Evolutionary conservation across 2,797 vertebrate species (phyloP), one percentile per base, ranked within the genome.

Genomic region (Argyrosomus regius): DNA sequence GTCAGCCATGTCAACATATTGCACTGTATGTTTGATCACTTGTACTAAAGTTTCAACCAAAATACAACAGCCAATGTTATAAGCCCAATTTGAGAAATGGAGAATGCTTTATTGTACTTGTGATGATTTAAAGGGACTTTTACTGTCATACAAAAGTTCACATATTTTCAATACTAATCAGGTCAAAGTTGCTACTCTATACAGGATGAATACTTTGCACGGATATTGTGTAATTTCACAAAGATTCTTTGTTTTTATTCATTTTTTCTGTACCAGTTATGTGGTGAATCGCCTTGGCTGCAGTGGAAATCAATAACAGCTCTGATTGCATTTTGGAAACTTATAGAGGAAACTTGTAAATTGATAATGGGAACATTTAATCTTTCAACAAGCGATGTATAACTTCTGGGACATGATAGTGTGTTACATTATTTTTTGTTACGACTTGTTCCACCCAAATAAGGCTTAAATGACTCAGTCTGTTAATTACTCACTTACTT

Each of bases 1-100:
- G n/a, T 39, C 54, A 78, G 68, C 45, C 17, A 70, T 75, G 74
- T 87, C 57, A 58, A 71, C 56, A 58, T 52, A 79, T 59, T 58
- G 53, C 35, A 65, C 45, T 13, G 39, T 52, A n/a, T 72, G 41
- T 3, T 20, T 39, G 46, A 20, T 71, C 52, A 11, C n/a, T 56
- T 48, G 9, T 18, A 41, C 5, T 18, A n/a, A 54, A 72, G 20
- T 20, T 9, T 46, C 63, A 68, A 26, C n/a, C 50, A 16, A 52
- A 68, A 72, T 10, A 57, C 3, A 59, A 22, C 35, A 64, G 20
- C 17, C 35, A 18, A 6, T 45, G 13, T 74, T 59, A 58, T 18
- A 46, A 5, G 11, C 28, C 3, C 10, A 35, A 35, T 11, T n/a
- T 50, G 17, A 35, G 10, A 35, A 16, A 69, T 14, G 9, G 2